Percentiles rank a stretch among this genome's conserved stretches.
phyloP scores from a whole-genome alignment of 2,797 vertebrate genomes.

The Ptychobarbus kaznakovi region DNA sequence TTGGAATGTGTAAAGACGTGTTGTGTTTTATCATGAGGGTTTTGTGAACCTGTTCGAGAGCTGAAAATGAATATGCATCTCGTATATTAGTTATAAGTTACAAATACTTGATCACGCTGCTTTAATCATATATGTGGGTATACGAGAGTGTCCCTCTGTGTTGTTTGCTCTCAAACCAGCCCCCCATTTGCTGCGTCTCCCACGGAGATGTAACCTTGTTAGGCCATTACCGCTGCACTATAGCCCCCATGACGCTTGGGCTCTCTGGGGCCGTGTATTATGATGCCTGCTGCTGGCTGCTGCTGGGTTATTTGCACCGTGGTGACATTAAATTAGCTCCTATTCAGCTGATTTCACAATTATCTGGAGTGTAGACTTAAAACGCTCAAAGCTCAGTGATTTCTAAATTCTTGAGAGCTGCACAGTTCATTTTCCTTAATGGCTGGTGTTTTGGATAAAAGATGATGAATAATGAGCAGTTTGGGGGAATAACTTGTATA shows the following conservation, averaged over 20 bases:
- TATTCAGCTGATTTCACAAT: conserved; percentile 39
- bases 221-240: conserved; percentile 15
- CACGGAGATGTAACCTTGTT: conserved; percentile 23
- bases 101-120: neutral
- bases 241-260: conserved; percentile 33
- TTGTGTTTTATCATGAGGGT: neutral
- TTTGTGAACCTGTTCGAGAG: neutral
- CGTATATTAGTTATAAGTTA: conserved; percentile 16
- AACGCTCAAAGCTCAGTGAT: conserved; percentile 18
- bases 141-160: neutral
- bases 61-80: neutral
- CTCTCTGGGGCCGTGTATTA: conserved; percentile 9
- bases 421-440: neutral
- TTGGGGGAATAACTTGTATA: too few relatives aligned
- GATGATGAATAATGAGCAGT: conserved; percentile 12
- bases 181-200: conserved; percentile 14
- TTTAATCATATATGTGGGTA: conserved; percentile 20
- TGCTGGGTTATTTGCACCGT: conserved; percentile 28
- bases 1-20: neutral
- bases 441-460: neutral
- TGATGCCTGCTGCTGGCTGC: conserved; percentile 5
- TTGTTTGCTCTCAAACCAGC: conserved; percentile 10
- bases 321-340: conserved; percentile 43
- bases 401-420: conserved; percentile 20
- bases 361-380: conserved; percentile 24